Evolutionary conservation across 1,140 invertebrate genomes (phyloP).

Genomic region (Mylabris phalerata): DNA sequence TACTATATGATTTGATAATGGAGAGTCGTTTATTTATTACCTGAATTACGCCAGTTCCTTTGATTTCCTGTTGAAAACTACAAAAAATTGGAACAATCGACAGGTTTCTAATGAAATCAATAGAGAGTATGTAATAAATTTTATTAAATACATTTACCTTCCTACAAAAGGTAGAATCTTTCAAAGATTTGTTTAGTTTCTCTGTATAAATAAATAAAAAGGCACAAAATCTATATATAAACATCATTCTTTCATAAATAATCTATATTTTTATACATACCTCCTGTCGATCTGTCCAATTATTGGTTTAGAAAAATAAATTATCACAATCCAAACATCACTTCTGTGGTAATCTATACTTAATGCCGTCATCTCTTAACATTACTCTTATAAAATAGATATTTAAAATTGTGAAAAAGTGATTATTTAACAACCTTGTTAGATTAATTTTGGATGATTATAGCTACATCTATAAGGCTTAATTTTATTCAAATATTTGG

Average conservation of each 20-base stretch:
- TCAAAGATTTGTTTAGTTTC: conserved; percentile 7
- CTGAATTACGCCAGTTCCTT: no score
- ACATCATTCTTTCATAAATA: conserved; percentile 26
- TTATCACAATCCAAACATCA: conserved; percentile 29
- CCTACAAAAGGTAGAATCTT: conserved; percentile 24
- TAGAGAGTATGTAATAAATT: not conserved
- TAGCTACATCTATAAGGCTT: conserved; percentile 26
- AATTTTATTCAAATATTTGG: conserved; percentile 25
- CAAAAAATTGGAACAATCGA: no score
- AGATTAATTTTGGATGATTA: conserved; percentile 7
- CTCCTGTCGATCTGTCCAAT: conserved; percentile 17
- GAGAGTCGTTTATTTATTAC: no score
- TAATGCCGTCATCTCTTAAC: not conserved
- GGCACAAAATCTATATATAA: conserved; percentile 34
- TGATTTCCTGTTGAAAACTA: no score
- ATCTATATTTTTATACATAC: conserved; percentile 9
- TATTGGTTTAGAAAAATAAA: conserved; percentile 31
- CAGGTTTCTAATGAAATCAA: not conserved
- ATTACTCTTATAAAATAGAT: not conserved
- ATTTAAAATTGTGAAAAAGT: conserved; percentile 9
- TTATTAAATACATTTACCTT: conserved; percentile 14
- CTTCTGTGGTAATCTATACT: not conserved
- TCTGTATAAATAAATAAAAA: conserved; percentile 35
- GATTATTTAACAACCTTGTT: conserved; percentile 14
- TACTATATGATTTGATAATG: no score